Evolutionary conservation across 2,888 invertebrate species (phyloP), one percentile per base, ranked within the genome.

Genomic region (Cephus nigrinus): DNA sequence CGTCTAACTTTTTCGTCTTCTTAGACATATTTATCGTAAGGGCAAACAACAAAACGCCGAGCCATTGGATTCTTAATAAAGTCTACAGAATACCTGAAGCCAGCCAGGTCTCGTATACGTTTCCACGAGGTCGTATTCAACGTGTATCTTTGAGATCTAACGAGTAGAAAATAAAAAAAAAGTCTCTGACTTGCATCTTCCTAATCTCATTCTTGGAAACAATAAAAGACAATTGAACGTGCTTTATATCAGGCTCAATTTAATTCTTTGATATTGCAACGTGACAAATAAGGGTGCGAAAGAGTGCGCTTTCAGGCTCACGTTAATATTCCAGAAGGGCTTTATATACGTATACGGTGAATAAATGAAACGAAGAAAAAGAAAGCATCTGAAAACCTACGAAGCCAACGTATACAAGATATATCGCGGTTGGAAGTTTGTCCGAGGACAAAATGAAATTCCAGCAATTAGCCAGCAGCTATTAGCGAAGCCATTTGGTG

Each of bases 401-500:
- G 23, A 2, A 9, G 40, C 23, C 40, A 55, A 55, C 2, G 40
- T 55, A 55, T 23, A 55, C 23, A 23, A 55, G 40, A 55, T 5
- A 2, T 23, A 55, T 23, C 23, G 15, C 1, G 40, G 15, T 55
- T 55, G 40, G 2, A 23, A 23, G 40, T 55, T 55, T 35, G 72
- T 31, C 69, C 34, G 23, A 76, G 32, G 78, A 75, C 35, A 75
- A 32, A 78, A 79, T 75, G 79, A 82, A 82, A 80, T 80, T 83
- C 83, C 76, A 78, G 83, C 86, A 87, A 88, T 88, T 86, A 86
- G 77, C 81, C 80, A 76, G 78, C 82, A 82, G 85, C 84, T 85
- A 88, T 87, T 86, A 87, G 83, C 84, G 84, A 80, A 82, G 84
- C 82, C 84, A 80, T 84, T 87, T 82, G 85, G 82, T 83, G 85